These are phyloP conservation scores for Gallinago stenura DNA, from an alignment of 2,797 vertebrate species.

Conservation along the genomic window DNA sequence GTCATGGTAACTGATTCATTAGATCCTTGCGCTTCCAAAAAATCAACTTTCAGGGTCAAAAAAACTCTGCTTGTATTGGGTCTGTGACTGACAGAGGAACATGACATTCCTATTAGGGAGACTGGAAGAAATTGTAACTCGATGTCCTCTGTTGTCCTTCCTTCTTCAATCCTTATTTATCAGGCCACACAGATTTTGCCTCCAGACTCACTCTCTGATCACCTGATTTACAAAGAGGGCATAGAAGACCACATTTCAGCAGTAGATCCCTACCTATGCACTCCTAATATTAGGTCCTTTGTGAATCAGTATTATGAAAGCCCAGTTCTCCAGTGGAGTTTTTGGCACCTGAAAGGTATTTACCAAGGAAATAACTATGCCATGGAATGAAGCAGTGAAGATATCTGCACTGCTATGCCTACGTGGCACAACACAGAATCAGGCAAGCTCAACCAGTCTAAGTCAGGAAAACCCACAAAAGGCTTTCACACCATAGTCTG, in stretches of 20 bases:
- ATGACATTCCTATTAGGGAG: background rate
- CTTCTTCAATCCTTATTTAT: background rate
- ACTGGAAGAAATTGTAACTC: background rate
- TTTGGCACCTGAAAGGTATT: background rate
- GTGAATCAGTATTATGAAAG: background rate
- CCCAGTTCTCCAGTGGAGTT: background rate
- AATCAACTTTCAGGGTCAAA: background rate
- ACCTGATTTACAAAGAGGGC: background rate
- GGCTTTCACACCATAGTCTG: background rate
- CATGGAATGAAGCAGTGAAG: background rate
- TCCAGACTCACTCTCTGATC: background rate
- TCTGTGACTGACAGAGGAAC: background rate
- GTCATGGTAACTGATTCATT: background rate
- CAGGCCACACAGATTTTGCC: background rate
- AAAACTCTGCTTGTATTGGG: accelerated
- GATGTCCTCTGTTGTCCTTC: background rate
- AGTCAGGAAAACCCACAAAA: background rate
- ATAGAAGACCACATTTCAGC: background rate
- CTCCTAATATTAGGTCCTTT: background rate
- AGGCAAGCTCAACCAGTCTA: background rate
- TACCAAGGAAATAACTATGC: background rate
- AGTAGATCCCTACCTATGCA: too few relatives aligned
- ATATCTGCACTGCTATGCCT: background rate
- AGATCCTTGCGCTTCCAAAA: background rate
- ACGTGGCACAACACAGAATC: background rate